Conservation (phyloP, 2,888 invertebrate genomes). For the Pterobdella sp. region DNA sequence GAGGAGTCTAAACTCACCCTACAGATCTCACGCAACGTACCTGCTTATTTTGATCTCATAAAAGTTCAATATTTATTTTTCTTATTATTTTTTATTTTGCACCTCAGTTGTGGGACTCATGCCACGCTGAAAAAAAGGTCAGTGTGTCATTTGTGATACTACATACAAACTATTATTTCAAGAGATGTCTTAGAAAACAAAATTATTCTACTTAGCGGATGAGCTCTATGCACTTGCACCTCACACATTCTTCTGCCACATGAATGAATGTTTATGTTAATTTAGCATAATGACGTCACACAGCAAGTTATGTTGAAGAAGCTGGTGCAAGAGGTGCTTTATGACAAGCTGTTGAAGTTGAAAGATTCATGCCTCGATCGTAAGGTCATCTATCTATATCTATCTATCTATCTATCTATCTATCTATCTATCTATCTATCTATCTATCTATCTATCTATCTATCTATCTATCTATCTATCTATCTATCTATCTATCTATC, state of each 20-base stretch:
- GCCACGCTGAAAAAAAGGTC: conserved; percentile 3
- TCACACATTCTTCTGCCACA: no score
- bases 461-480: conserved; percentile 8
- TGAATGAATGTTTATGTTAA: background rate
- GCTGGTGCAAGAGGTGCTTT: background rate
- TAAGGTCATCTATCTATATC: no score
- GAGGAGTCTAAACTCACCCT: background rate
- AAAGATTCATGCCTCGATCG: background rate
- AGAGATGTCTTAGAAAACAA: background rate
- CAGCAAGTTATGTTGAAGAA: background rate
- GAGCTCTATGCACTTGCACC: no score
- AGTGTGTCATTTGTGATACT: background rate
- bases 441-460: conserved; percentile 8
- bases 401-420: no score
- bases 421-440: conserved; percentile 8
- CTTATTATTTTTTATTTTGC: no score
- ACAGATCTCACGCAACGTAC: conserved; percentile 9
- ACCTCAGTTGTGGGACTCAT: no score
- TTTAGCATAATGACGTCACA: background rate
- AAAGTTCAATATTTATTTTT: no score
- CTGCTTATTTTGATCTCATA: no score
- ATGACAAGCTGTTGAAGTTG: background rate
- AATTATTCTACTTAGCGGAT: no score
- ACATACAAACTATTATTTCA: background rate
- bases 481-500: conserved; percentile 8